Percentiles rank a stretch among this genome's conserved stretches.
phyloP scores from a whole-genome alignment of 2,888 invertebrate species.

The Pycnomerus fuliginosus region DNA sequence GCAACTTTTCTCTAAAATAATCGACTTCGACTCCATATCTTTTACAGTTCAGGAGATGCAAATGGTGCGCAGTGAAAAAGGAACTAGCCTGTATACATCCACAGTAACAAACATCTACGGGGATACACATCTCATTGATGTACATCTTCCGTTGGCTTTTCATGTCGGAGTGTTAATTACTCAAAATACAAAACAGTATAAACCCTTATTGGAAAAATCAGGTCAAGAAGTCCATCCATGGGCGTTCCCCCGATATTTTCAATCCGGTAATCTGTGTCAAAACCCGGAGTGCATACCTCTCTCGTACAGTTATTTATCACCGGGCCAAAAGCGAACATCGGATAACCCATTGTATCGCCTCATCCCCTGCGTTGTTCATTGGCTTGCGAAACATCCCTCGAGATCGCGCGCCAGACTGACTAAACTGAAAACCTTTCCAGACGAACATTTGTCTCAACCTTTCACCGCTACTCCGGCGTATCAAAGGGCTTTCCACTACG shows the following conservation, averaged over 20 bases:
- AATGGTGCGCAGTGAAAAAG: too few species aligned
- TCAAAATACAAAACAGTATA: too few species aligned
- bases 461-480: constrained; percentile 22
- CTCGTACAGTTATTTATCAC: constrained; percentile 29
- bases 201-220: too few species aligned
- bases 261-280: neutral
- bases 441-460: constrained; percentile 36
- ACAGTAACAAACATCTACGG: too few species aligned
- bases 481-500: constrained; percentile 15
- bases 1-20: too few species aligned
- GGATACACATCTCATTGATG: too few species aligned
- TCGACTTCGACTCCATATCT: too few species aligned
- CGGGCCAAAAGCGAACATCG: constrained; percentile 28
- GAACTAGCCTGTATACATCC: too few species aligned
- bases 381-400: constrained; percentile 38
- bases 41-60: too few species aligned
- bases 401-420: constrained; percentile 35
- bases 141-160: too few species aligned
- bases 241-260: neutral
- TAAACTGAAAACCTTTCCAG: constrained; percentile 35
- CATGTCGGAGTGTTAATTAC: too few species aligned
- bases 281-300: constrained; percentile 9
- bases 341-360: constrained; percentile 33
- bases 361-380: constrained; percentile 34
- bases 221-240: too few species aligned